Conservation (phyloP, 1,140 invertebrate genomes). For the honey bee (Apis mellifera) region DNA sequence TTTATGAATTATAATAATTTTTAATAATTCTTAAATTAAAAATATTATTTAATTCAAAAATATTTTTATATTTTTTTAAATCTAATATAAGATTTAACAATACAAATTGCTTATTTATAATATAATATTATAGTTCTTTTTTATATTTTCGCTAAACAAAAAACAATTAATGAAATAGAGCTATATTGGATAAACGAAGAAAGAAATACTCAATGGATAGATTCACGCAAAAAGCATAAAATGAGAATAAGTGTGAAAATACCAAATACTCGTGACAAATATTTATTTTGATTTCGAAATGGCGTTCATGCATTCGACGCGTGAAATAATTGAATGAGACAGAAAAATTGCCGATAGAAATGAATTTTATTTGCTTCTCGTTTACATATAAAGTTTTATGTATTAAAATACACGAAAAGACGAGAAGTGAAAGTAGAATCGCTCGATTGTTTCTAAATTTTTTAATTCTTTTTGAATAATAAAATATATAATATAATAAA, state of each 20-base stretch:
- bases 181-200: too few species aligned
- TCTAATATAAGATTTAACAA: too few species aligned
- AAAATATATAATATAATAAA: background rate
- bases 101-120: too few species aligned
- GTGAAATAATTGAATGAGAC: constrained; percentile 14
- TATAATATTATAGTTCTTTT: too few species aligned
- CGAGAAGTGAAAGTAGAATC: background rate
- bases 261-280: constrained; percentile 1
- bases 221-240: too few species aligned
- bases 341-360: background rate
- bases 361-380: background rate
- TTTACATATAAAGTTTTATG: background rate
- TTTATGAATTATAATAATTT: too few species aligned
- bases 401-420: background rate
- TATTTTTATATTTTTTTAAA: background rate
- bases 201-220: too few species aligned
- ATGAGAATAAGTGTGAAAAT: background rate
- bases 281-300: constrained; percentile 34
- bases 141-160: too few species aligned
- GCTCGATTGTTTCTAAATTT: background rate
- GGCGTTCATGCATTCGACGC: background rate
- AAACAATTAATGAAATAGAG: too few species aligned
- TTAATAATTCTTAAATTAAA: background rate
- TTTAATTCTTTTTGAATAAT: background rate
- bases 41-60: background rate